Percentiles rank a stretch among this genome's conserved stretches.
Conservation (phyloP, 1,140 invertebrate genomes). For the Probaryconus sp. region DNA sequence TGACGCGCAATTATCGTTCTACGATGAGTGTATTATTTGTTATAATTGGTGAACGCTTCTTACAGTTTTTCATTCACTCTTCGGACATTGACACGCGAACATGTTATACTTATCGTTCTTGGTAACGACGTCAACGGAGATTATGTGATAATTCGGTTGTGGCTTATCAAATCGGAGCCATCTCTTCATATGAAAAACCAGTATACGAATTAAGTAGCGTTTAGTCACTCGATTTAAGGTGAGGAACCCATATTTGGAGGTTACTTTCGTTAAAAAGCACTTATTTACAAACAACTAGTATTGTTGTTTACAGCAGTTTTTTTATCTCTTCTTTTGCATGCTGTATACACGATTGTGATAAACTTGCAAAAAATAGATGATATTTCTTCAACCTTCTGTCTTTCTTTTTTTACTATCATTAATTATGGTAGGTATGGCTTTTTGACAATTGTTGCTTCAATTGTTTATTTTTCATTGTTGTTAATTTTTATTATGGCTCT, state of each 20-base stretch:
- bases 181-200: conserved; percentile 10
- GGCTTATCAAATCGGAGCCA: conserved; percentile 25
- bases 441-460: too few species aligned
- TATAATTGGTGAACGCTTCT: conserved; percentile 17
- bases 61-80: conserved; percentile 43
- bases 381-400: too few species aligned
- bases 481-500: too few species aligned
- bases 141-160: conserved; percentile 40
- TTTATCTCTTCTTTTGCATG: too few species aligned
- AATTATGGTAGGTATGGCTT: too few species aligned
- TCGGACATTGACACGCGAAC: conserved; percentile 52
- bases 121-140: conserved; percentile 21
- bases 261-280: conserved; percentile 9
- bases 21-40: conserved; percentile 34
- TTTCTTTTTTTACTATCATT: too few species aligned
- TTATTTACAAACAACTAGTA: conserved; percentile 36
- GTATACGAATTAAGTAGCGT: conserved; percentile 12
- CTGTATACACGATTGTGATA: too few species aligned
- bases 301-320: not conserved
- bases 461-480: too few species aligned
- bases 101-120: conserved; percentile 43
- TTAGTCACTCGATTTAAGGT: conserved; percentile 30
- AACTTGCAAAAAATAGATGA: too few species aligned
- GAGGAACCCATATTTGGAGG: conserved; percentile 15
- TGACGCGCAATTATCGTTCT: conserved; percentile 27